Percentiles rank a stretch among this genome's conserved stretches.
phyloP scores from a whole-genome alignment of 2,113 vertebrate genomes.

The Passerina amoena region DNA sequence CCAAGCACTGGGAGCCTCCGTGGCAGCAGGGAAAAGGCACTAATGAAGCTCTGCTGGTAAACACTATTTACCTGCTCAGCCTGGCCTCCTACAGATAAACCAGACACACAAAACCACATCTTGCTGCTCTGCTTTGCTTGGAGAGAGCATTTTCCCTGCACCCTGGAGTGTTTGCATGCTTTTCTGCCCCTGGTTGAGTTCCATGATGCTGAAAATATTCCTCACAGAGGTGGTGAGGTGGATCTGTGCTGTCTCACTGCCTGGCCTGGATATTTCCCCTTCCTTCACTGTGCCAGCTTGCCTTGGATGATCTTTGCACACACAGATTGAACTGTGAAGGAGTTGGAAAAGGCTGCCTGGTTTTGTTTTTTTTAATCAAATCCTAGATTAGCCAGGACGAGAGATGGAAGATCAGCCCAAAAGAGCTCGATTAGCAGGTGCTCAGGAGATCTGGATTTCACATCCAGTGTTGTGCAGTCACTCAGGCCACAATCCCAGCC shows the following conservation, averaged over 20 bases:
- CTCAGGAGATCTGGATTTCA: slow-evolving; percentile 27
- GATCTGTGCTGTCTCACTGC: background rate
- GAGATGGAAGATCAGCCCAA: slow-evolving; percentile 43
- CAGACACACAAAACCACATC: background rate
- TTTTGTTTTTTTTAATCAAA: background rate
- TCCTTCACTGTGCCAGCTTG: background rate
- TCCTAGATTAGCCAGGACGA: slow-evolving; percentile 15
- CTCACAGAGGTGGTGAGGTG: background rate
- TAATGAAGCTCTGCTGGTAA: background rate
- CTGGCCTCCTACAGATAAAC: background rate
- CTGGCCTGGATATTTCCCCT: background rate
- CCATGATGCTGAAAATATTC: background rate
- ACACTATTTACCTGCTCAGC: background rate
- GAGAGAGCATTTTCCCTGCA: background rate
- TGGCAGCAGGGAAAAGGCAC: background rate
- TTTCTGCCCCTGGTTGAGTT: background rate
- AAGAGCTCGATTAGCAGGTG: background rate
- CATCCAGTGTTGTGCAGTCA: background rate
- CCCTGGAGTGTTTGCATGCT: background rate
- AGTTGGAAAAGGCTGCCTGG: background rate
- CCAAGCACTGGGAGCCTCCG: background rate
- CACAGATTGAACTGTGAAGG: background rate
- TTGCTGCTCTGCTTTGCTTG: background rate
- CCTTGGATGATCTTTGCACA: background rate
- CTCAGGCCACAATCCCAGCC: slow-evolving; percentile 43